Base-by-base conservation (phyloP, 2,888 invertebrate species). In the Amiota communis region DNA sequence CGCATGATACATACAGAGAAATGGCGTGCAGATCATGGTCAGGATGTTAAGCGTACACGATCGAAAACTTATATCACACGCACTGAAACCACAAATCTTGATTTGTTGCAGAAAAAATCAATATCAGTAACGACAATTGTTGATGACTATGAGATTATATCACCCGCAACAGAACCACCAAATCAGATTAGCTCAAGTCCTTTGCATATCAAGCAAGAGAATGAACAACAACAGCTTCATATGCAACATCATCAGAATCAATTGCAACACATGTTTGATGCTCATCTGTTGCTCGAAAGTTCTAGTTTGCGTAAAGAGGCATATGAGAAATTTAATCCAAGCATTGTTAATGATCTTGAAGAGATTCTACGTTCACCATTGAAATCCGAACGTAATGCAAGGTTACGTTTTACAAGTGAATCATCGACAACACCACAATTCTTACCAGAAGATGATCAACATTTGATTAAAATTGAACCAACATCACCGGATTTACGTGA, bases 1-100 rank as follows among this genome's bases (percentile, higher is more conserved):
- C 93, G 93, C 84, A 95, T 95, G 95, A 95, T 95, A 80, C 95
- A 95, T 86, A 95, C 95, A 0, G 93, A 94, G 85, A 93, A 93
- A 81, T 91, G 92, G 67, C 89, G 91, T 51, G 91, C 92, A 2
- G 36, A 36, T 0, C 36, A 2, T 36, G 75, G 15, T 8, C 23
- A 49, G 48, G 70, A 74, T 6, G 36, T 91, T 0, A 92, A 92
- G 49, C 92, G 92, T 70, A 73, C 79, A 4, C 92, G 92, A 79
- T 92, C 92, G 0, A 92, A 91, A 80, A 92, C 92, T 0, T 89
- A 92, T 83, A 90, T 93, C 74, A 86, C 89, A 70, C 74, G 91
- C 84, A 83, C 86, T 3, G 85, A 86, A 71, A 77, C 82, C 13
- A 73, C 73, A 12, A 84, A 78, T 70, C 78, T 86, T 64, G 78